phyloP scores from a whole-genome alignment of 2,113 vertebrate genomes.

The Recurvirostra avosetta region DNA sequence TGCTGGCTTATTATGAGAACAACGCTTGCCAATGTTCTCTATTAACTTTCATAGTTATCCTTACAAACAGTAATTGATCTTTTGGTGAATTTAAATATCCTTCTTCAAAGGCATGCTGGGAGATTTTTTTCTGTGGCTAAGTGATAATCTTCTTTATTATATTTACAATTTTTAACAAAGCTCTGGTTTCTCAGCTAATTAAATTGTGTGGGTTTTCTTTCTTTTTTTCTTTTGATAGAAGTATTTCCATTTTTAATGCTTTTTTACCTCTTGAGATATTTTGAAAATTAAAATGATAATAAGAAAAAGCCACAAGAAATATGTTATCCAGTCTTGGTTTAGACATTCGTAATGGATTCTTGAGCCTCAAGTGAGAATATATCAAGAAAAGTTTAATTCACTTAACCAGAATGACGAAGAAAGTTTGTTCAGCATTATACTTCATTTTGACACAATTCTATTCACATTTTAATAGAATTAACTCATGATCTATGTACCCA shows the following conservation, averaged over 20 bases:
- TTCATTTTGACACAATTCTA: constrained; percentile 20
- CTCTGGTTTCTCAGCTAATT: constrained; percentile 33
- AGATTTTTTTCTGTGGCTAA: background rate
- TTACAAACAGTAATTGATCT: constrained; percentile 51
- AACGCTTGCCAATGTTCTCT: background rate
- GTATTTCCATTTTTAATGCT: background rate
- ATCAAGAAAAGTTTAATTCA: constrained; percentile 19
- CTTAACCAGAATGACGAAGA: background rate
- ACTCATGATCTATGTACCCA: background rate
- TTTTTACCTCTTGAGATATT: constrained; percentile 39
- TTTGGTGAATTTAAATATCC: constrained; percentile 39
- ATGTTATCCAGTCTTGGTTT: background rate
- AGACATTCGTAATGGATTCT: background rate
- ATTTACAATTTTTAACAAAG: constrained; percentile 37
- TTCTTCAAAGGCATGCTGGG: constrained; percentile 13
- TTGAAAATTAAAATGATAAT: constrained; percentile 38
- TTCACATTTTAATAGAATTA: constrained; percentile 26
- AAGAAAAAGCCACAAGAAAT: constrained; percentile 1
- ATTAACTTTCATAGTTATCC: constrained; percentile 41
- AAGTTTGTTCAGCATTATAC: constrained; percentile 1
- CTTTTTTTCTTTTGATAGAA: background rate
- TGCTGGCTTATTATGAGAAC: constrained; percentile 8
- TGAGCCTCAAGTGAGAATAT: background rate
- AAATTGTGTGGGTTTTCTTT: background rate
- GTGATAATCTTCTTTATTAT: constrained; percentile 17